phyloP scores from a whole-genome alignment of 2,888 invertebrate species.

The Ethmia dodecea region DNA sequence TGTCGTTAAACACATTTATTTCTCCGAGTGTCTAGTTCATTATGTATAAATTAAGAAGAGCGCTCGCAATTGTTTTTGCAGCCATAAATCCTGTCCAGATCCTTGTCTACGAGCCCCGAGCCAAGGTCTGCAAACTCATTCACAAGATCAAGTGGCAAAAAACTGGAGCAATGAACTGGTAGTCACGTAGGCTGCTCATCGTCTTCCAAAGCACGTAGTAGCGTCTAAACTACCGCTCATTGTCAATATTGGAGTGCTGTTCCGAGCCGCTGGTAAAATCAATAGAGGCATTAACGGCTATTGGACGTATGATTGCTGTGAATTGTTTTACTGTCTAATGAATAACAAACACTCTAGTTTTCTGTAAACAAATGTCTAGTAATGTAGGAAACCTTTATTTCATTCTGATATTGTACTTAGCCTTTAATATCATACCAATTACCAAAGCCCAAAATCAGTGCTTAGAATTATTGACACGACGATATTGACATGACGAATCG shows the following conservation, averaged over 20 bases:
- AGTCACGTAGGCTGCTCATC: conserved; percentile 70
- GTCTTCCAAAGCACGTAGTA: conserved; percentile 62
- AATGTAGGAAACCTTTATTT: too few relatives aligned
- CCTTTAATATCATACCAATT: too few relatives aligned
- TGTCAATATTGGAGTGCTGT: conserved; percentile 70
- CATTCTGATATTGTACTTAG: too few relatives aligned
- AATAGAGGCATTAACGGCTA: conserved; percentile 64
- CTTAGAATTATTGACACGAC: too few relatives aligned
- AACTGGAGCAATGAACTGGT: conserved; percentile 73
- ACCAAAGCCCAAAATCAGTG: too few relatives aligned
- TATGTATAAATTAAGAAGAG: conserved; percentile 26
- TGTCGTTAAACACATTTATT: conserved; percentile 26
- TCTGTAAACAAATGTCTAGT: not conserved
- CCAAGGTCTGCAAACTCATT: conserved; percentile 67
- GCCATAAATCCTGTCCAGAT: conserved; percentile 54
- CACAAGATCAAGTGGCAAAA: conserved; percentile 69
- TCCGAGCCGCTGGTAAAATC: conserved; percentile 65
- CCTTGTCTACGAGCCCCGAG: conserved; percentile 38
- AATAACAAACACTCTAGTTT: conserved; percentile 33
- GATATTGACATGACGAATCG: too few relatives aligned
- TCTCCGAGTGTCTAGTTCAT: conserved; percentile 24
- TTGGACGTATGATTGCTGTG: conserved; percentile 50
- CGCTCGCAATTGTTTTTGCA: conserved; percentile 41
- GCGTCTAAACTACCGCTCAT: conserved; percentile 75
- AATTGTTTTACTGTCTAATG: conserved; percentile 51